phyloP scores from a whole-genome alignment of 2,113 vertebrate genomes.

The Bufo bufo region DNA sequence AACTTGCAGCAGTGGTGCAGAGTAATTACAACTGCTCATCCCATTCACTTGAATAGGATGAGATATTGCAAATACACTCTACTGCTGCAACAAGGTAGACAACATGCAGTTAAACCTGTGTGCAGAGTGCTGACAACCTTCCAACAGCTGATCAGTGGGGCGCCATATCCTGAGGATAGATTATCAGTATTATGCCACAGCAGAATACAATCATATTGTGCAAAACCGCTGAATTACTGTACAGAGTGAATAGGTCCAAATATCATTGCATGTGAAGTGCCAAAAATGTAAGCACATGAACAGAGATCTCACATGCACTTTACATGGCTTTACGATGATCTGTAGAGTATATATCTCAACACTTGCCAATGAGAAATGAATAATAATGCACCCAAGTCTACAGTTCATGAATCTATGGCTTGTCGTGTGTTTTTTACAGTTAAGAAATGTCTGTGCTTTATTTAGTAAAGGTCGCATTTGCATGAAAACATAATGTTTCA shows the following conservation, averaged over 20 bases:
- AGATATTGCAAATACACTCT: too few species aligned
- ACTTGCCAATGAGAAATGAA: not conserved
- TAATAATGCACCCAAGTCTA: not conserved
- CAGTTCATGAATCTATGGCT: not conserved
- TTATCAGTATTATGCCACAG: too few species aligned
- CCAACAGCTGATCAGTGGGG: too few species aligned
- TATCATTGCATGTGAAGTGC: not conserved
- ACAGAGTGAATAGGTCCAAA: not conserved
- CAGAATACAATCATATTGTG: too few species aligned
- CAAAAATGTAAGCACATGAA: not conserved
- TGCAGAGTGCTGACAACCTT: too few species aligned
- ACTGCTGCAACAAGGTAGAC: too few species aligned
- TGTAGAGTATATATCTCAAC: not conserved
- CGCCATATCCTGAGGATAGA: too few species aligned
- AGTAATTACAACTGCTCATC: too few species aligned
- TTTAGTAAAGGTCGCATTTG: slow-evolving; percentile 34
- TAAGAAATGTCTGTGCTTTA: not conserved
- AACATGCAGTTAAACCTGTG: too few species aligned
- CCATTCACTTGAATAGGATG: too few species aligned
- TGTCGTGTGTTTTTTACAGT: not conserved
- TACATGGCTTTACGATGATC: not conserved
- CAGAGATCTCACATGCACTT: not conserved
- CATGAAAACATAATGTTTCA: slow-evolving; percentile 13
- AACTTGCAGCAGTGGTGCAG: too few species aligned
- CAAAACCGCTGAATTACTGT: too few species aligned